Percentiles rank a stretch among this genome's conserved stretches.
These are phyloP conservation scores for Fratercula arctica DNA, from an alignment of 2,797 vertebrate genomes.

Conservation along the genomic window DNA sequence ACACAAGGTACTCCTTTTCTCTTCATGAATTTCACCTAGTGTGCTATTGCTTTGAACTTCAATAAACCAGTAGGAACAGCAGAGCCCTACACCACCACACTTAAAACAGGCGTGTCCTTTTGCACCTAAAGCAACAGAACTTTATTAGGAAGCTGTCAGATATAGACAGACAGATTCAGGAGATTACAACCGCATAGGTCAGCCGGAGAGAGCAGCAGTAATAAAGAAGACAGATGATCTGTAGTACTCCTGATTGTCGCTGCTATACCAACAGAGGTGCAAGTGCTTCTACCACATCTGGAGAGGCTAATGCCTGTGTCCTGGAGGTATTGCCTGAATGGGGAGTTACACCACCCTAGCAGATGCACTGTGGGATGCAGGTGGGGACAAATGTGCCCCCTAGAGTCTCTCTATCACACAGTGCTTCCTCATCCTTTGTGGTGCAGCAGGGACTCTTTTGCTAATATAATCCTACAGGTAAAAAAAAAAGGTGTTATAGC, in stretches of 20 bases:
- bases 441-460: neutral
- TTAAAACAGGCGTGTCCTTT: neutral
- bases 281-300: neutral
- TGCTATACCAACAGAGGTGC: neutral
- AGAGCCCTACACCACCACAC: neutral
- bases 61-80: neutral
- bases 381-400: neutral
- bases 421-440: neutral
- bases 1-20: neutral
- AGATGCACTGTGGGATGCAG: neutral
- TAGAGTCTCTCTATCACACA: neutral
- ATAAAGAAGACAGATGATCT: slow-evolving; percentile 34
- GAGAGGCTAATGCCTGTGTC: neutral
- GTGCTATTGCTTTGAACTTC: neutral
- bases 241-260: neutral
- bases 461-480: neutral
- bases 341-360: neutral
- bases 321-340: neutral
- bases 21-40: neutral
- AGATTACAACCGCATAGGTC: slow-evolving; percentile 3
- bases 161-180: neutral
- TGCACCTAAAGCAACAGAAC: neutral
- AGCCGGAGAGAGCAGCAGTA: neutral
- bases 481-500: neutral
- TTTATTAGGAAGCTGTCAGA: slow-evolving; percentile 27